Evolutionary conservation across 2,113 vertebrate species (phyloP), one percentile per base, ranked within the genome.

Genomic region (Callithrix jacchus): DNA sequence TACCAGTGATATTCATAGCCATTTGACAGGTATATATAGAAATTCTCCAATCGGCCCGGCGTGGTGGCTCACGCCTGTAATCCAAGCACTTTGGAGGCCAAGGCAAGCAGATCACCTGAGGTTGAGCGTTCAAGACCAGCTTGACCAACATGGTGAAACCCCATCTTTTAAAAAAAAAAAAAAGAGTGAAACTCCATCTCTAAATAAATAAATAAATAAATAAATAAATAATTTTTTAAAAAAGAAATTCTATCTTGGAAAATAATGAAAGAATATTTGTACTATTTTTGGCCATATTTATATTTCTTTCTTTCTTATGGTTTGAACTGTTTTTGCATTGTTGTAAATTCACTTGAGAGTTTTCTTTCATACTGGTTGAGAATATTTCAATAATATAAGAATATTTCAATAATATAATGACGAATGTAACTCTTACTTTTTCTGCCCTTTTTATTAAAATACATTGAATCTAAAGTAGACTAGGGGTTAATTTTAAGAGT

Each of bases 1-100:
- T 86, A 76, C 89, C 96, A 97, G 49, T 97, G 96, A 96, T 97
- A 84, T 97, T 84, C 82, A 97, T 58, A 98, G 97, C 83, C 98
- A 84, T 96, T 94, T 98, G 68, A 95, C 93, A 97, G 73, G 14
- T 87, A 64, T 12, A 12, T 56, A 77, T 91, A 42, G 95, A 94
- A 95, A n/a, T 89, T 9, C 6, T 90, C 71, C 35, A 93, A 5
- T 42, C 42, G 42, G 42, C 42, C 42, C 4, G 42, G 42, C 42
- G 42, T 42, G 42, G 42, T 42, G 42, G 42, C 42, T 42, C 42
- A 42, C 42, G 42, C 42, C 42, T 42, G 42, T 42, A 42, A 42
- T 42, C 42, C 42, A 42, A 42, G 42, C 4, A 42, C 42, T 42
- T 42, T 42, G 42, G 42, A 42, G 42, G 42, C 42, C 42, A 42